Evolutionary conservation across 1,140 invertebrate species (phyloP).

Genomic region (Campoletis sonorensis): DNA sequence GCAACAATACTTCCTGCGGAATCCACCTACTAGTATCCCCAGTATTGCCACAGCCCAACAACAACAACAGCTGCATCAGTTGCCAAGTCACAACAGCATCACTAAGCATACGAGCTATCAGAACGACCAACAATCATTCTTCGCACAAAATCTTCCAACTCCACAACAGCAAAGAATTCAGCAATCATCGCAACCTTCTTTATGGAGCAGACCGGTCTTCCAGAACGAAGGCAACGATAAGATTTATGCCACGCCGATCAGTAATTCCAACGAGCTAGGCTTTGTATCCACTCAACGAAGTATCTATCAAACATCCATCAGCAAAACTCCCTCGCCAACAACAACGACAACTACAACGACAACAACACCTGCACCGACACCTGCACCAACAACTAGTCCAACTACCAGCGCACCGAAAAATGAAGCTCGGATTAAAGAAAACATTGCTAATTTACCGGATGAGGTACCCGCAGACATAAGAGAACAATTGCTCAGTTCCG

Average conservation of each 20-base stretch:
- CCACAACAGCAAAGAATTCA: slow-evolving; percentile 57
- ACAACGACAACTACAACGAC: slow-evolving; percentile 54
- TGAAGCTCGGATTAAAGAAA: slow-evolving; percentile 77
- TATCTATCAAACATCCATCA: slow-evolving; percentile 49
- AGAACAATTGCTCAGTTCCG: slow-evolving; percentile 88
- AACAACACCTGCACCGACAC: slow-evolving; percentile 57
- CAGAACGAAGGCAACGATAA: slow-evolving; percentile 63
- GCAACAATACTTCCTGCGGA: slow-evolving; percentile 41
- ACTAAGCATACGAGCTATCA: slow-evolving; percentile 53
- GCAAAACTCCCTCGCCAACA: slow-evolving; percentile 52
- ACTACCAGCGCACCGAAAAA: slow-evolving; percentile 69
- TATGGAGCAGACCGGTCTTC: slow-evolving; percentile 65
- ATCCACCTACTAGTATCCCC: slow-evolving; percentile 52
- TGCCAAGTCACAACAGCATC: slow-evolving; percentile 60
- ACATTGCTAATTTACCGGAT: slow-evolving; percentile 83
- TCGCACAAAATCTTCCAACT: slow-evolving; percentile 60
- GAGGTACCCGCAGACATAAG: slow-evolving; percentile 91
- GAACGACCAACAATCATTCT: slow-evolving; percentile 62
- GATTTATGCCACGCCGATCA: slow-evolving; percentile 69
- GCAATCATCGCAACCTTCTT: slow-evolving; percentile 55
- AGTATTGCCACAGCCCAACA: slow-evolving; percentile 49
- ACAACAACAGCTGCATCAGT: slow-evolving; percentile 67
- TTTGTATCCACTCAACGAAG: slow-evolving; percentile 30
- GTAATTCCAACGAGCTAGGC: slow-evolving; percentile 47
- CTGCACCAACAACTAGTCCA: slow-evolving; percentile 47